Base-by-base conservation (phyloP, 2,797 vertebrate species). In the Discoglossus pictus region DNA sequence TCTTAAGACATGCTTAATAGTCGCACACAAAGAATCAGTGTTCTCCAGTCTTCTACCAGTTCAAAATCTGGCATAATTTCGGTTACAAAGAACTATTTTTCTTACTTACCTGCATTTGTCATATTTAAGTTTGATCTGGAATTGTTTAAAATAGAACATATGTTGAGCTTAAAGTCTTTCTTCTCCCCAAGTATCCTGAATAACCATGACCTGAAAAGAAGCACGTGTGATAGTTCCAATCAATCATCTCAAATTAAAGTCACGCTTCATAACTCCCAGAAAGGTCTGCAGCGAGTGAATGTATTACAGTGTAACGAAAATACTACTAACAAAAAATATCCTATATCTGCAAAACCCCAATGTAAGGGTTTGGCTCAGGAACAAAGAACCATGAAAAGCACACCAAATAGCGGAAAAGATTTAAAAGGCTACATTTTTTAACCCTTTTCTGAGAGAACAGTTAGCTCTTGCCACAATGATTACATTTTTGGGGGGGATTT, bases 121-220 rank as follows among this genome's bases (percentile, higher is more conserved):
- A 61, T 42, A 25, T 23, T 50, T 42, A 15, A 18, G n/a, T 43
- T 68, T 21, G 21, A 44, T 60, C 40, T 54, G 6, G 51, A 46
- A 46, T 59, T 38, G 27, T 61, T 39, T 61, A 46, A 53, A 46
- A 51, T 46, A 44, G 56, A 68, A 52, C 56, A 54, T 46, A 61
- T 53, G 56, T 61, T 43, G 23, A 43, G 15, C 25, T 11, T 16
- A 39, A 48, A 25, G 6, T 16, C 15, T 36, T 34, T 44, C 44
- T 24, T 40, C 40, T 50, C 2, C 6, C 43, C 27, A 50, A 66
- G 21, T 47, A 48, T 50, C 34, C n/a, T 4, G 23, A 40, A 42
- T 43, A 50, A 12, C 31, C 43, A 15, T 61, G 65, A 51, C 25
- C 56, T 18, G 10, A 27, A 23, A 53, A 54, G 20, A 39, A 51